Conservation (phyloP, 2,888 invertebrate species). For the Mellilla xanthometata region DNA sequence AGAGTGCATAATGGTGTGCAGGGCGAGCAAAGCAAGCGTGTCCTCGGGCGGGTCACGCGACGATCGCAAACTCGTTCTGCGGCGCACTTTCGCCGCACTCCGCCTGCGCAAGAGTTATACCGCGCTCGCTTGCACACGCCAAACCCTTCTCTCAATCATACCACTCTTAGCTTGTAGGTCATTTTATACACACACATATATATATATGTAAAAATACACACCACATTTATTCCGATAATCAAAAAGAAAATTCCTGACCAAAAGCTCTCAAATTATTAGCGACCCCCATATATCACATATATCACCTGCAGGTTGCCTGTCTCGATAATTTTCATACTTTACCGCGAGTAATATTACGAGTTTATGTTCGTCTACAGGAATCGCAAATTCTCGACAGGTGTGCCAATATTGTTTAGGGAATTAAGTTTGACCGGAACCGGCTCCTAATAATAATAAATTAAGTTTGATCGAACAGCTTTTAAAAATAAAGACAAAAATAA, state of each 20-base stretch:
- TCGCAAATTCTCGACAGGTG: conserved; percentile 7
- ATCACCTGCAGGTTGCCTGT: conserved; percentile 21
- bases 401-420: conserved; percentile 15
- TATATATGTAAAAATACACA: conserved; percentile 28
- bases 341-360: conserved; percentile 16
- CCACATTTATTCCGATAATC: conserved; percentile 30
- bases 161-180: conserved; percentile 18
- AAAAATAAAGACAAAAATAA: conserved; percentile 1
- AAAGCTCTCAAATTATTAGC: conserved; percentile 26
- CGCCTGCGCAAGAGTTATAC: conserved; percentile 60
- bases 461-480: conserved; percentile 7
- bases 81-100: conserved; percentile 75
- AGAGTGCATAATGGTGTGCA: conserved; percentile 52
- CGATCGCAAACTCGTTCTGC: conserved; percentile 71
- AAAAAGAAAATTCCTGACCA: conserved; percentile 13
- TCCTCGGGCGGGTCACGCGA: conserved; percentile 79
- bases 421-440: background rate
- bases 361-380: conserved; percentile 12
- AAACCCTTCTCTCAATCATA: conserved; percentile 36
- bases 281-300: conserved; percentile 22
- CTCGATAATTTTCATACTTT: conserved; percentile 23
- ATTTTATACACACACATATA: conserved; percentile 31
- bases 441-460: no score
- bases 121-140: conserved; percentile 57
- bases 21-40: conserved; percentile 52